A percentile compares a stretch with the other conserved stretches of the same genome.
These are phyloP conservation scores for Melanargia galathea DNA, from an alignment of 2,888 invertebrate genomes.

Conservation along the genomic window DNA sequence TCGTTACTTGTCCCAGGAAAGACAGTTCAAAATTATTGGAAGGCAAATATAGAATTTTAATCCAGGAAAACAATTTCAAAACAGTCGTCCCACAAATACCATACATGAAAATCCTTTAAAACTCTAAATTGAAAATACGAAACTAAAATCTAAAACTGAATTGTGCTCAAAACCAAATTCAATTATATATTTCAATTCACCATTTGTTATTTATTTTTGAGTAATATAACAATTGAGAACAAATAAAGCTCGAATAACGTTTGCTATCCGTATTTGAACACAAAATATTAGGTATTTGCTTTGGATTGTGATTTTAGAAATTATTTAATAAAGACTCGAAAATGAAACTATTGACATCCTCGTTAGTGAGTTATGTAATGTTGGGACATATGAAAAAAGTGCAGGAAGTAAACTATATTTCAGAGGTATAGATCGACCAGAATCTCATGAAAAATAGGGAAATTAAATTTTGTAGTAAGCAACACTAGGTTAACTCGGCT, in stretches of 20 bases:
- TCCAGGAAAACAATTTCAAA: not conserved
- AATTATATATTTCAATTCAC: slow-evolving; percentile 17
- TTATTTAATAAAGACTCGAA: slow-evolving; percentile 20
- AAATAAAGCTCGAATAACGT: slow-evolving; percentile 23
- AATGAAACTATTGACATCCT: not conserved
- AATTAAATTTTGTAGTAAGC: too few species aligned
- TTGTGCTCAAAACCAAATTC: slow-evolving; percentile 15
- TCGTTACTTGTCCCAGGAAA: too few species aligned
- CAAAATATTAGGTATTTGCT: slow-evolving; percentile 31
- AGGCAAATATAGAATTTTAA: not conserved
- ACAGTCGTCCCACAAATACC: not conserved
- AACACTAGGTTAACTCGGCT: too few species aligned
- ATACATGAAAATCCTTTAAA: not conserved
- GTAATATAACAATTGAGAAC: slow-evolving; percentile 27
- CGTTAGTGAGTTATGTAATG: too few species aligned
- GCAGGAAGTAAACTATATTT: too few species aligned
- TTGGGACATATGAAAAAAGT: too few species aligned
- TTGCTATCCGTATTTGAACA: slow-evolving; percentile 31
- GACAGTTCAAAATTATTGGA: too few species aligned
- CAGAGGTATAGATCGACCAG: too few species aligned
- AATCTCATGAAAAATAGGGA: too few species aligned
- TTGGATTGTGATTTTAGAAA: slow-evolving; percentile 33
- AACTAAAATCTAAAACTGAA: slow-evolving; percentile 20
- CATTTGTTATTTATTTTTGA: slow-evolving; percentile 24
- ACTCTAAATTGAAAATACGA: slow-evolving; percentile 8